Evolutionary conservation across 2,113 vertebrate genomes (phyloP).

Genomic region (Megaptera novaeangliae): DNA sequence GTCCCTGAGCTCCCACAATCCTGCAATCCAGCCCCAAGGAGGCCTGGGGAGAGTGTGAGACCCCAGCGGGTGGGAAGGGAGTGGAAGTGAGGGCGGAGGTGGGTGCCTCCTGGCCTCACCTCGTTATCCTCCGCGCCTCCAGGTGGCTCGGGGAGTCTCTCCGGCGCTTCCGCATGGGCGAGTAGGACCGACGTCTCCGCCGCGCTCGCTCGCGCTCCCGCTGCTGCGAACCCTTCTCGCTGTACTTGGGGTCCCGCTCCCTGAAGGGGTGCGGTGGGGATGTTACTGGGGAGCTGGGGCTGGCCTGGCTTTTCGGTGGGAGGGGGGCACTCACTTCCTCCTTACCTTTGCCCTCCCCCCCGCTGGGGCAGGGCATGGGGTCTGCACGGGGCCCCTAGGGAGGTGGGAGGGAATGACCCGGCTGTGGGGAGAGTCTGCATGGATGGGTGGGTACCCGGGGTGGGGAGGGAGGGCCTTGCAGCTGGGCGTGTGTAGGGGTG

Average conservation of each 20-base stretch:
- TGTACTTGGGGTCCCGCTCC: slow-evolving; percentile 81
- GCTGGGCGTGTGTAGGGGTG: background rate
- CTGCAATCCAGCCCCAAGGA: background rate
- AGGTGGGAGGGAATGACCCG: rapidly evolving
- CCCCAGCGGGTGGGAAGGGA: background rate
- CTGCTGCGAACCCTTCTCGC: slow-evolving; percentile 81
- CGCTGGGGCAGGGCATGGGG: background rate
- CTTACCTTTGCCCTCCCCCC: background rate
- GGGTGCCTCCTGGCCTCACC: slow-evolving; percentile 75
- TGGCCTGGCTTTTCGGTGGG: background rate
- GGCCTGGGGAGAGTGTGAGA: background rate
- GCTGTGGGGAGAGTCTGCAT: background rate
- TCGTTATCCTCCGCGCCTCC: slow-evolving; percentile 96
- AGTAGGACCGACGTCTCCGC: slow-evolving; percentile 86
- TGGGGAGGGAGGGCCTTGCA: background rate
- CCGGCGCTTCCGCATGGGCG: slow-evolving; percentile 94
- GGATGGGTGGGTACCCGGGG: background rate
- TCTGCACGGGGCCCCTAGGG: background rate
- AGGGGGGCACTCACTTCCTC: background rate
- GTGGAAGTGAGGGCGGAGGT: slow-evolving; percentile 58
- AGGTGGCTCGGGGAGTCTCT: slow-evolving; percentile 98
- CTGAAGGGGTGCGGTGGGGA: slow-evolving; percentile 72
- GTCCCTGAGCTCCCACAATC: background rate
- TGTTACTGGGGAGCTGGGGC: background rate
- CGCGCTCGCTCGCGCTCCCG: slow-evolving; percentile 76